These are phyloP conservation scores for Anaspis maculata DNA, from an alignment of 2,888 invertebrate species.

Conservation along the genomic window DNA sequence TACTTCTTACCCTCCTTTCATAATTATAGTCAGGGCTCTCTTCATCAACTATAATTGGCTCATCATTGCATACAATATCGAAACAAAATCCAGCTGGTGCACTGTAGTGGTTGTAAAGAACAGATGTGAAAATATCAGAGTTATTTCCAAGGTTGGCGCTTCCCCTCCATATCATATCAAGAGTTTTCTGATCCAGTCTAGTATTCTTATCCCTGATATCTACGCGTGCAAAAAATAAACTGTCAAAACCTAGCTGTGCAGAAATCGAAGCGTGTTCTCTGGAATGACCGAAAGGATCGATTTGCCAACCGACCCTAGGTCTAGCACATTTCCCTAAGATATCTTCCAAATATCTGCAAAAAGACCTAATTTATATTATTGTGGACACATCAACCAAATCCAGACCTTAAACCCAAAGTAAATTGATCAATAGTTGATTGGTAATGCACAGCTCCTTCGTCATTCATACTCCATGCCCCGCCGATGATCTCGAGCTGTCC, in stretches of 20 bases:
- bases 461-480: constrained; percentile 53
- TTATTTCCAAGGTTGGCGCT: constrained; percentile 45
- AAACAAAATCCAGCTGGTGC: constrained; percentile 54
- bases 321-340: constrained; percentile 64
- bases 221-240: constrained; percentile 60
- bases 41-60: constrained; percentile 48
- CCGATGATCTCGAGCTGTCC: constrained; percentile 53
- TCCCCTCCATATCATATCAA: constrained; percentile 64
- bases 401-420: constrained; percentile 32
- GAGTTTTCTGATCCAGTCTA: constrained; percentile 49
- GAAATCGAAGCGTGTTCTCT: constrained; percentile 56
- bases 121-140: constrained; percentile 15
- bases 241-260: constrained; percentile 62
- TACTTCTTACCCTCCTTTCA: constrained; percentile 29
- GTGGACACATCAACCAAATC: too few relatives aligned
- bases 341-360: constrained; percentile 55
- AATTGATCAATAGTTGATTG: constrained; percentile 62
- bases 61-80: constrained; percentile 40
- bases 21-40: constrained; percentile 49
- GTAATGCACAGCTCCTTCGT: constrained; percentile 59
- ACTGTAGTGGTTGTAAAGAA: constrained; percentile 41
- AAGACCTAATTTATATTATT: too few relatives aligned
- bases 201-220: constrained; percentile 57
- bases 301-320: constrained; percentile 74
- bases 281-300: constrained; percentile 77